Base-by-base conservation (phyloP, 2,888 invertebrate genomes). In the Drosophila basisetae region DNA sequence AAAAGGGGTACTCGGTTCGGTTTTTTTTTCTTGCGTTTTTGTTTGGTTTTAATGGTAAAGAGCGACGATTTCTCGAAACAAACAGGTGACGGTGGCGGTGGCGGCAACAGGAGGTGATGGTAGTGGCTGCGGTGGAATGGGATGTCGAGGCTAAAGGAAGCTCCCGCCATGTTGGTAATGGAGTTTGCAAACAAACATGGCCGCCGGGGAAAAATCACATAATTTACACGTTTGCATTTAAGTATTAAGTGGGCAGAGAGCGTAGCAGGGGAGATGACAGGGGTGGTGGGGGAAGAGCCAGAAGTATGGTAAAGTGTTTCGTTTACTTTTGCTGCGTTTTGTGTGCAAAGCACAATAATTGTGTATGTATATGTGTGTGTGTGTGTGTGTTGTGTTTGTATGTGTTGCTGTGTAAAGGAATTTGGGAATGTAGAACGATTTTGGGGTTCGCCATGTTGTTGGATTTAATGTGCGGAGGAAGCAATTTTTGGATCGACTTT, bases 191-290 rank as follows among this genome's bases (percentile, higher is more conserved):
- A 86, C 90, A 87, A 89, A 89, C 90, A 89, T 87, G 90, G 86
- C 86, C 90, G 88, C 86, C 88, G 86, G 86, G 89, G 86, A 87
- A 88, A 89, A 87, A 87, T 89, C 86, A 89, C 90, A 89, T 89
- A 87, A 87, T 87, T 87, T 87, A 87, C 86, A 87, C 86, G 86
- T 88, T 89, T 89, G 85, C 84, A 86, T 86, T 86, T 86, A 86
- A 89, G 85, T 86, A 89, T 86, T 86, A 86, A 86, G 85, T 89
- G 85, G 87, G 85, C 80, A 73, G 47, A 84, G 78, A 54, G 52
- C 43, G 41, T 18, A 35, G 64, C 41, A 41, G 37, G 54, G 28
- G 4, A 55, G 5, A 16, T 22, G 47, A 9, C 52, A 28, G n/a
- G 43, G 11, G 11, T 25, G 11, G 13, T 11, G 2, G 31, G 10